A percentile compares a stretch with the other conserved stretches of the same genome.
Evolutionary conservation across 1,140 invertebrate species (phyloP).

Genomic region (Colletes gigas): DNA sequence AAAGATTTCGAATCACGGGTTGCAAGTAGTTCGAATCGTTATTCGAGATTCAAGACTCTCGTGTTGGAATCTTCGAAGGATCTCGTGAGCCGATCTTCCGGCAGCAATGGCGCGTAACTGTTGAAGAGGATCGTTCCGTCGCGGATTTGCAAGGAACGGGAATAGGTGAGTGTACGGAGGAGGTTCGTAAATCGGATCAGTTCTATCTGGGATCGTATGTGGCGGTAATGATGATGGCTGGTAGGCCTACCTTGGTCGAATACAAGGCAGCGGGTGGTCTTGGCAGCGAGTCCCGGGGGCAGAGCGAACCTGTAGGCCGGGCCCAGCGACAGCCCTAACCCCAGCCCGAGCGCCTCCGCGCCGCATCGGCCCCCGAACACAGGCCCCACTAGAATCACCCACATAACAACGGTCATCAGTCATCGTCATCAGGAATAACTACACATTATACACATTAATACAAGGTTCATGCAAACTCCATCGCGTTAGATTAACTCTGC

Average conservation of each 20-base stretch:
- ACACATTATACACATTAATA: conserved; percentile 8
- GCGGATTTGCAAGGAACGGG: too few species aligned
- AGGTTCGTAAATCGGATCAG: background rate
- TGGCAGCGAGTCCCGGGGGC: conserved; percentile 81
- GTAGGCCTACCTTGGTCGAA: conserved; percentile 82
- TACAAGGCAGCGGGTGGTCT: conserved; percentile 81
- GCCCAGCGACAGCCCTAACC: conserved; percentile 80
- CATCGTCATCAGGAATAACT: conserved; percentile 67
- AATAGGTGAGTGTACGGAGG: background rate
- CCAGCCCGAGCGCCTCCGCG: conserved; percentile 81
- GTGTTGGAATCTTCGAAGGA: too few species aligned
- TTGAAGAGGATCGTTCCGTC: too few species aligned
- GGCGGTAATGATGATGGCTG: conserved; percentile 75
- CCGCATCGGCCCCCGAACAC: conserved; percentile 82
- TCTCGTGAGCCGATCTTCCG: too few species aligned
- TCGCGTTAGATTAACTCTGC: background rate
- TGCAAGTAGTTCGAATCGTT: too few species aligned
- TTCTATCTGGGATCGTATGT: conserved; percentile 43
- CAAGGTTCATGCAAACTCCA: conserved; percentile 15
- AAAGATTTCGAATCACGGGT: too few species aligned
- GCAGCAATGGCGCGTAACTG: too few species aligned
- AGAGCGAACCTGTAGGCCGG: conserved; percentile 82
- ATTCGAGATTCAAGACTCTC: too few species aligned
- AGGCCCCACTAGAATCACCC: conserved; percentile 81
- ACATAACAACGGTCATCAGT: conserved; percentile 74